A percentile compares a stretch with the other conserved stretches of the same genome.
phyloP scores from a whole-genome alignment of 2,797 vertebrate genomes.

The Melanotaenia pygmaea region DNA sequence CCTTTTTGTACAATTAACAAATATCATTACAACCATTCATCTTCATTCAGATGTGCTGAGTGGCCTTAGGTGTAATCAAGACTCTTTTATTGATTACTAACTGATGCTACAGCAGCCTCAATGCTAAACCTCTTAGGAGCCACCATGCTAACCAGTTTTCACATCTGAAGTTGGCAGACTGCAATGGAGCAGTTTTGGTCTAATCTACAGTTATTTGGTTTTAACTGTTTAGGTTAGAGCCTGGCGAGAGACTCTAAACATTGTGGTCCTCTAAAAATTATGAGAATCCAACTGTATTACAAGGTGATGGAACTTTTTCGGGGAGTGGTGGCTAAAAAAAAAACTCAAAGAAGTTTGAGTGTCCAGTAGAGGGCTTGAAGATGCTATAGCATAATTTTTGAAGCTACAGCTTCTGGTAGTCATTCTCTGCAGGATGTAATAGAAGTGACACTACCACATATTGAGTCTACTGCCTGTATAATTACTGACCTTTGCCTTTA shows the following conservation, averaged over 20 bases:
- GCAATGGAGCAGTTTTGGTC: neutral
- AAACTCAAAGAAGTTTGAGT: neutral
- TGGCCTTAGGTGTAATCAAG: no score
- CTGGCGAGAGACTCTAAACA: neutral
- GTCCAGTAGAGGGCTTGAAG: neutral
- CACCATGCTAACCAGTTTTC: no score
- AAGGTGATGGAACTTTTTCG: neutral
- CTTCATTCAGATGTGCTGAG: no score
- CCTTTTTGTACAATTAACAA: no score
- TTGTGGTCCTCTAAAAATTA: neutral
- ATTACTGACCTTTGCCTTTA: neutral
- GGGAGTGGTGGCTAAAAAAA: neutral
- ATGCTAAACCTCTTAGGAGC: no score
- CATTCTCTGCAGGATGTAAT: neutral
- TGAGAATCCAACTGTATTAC: neutral
- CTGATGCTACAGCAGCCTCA: no score
- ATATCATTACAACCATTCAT: no score
- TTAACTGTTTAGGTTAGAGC: neutral
- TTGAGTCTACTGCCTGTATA: neutral
- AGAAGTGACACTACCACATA: neutral
- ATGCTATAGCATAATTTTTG: neutral
- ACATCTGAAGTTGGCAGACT: neutral
- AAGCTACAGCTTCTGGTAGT: neutral
- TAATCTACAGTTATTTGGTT: neutral
- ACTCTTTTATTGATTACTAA: no score